phyloP scores from a whole-genome alignment of 2,113 vertebrate genomes.

The Steatornis caripensis region DNA sequence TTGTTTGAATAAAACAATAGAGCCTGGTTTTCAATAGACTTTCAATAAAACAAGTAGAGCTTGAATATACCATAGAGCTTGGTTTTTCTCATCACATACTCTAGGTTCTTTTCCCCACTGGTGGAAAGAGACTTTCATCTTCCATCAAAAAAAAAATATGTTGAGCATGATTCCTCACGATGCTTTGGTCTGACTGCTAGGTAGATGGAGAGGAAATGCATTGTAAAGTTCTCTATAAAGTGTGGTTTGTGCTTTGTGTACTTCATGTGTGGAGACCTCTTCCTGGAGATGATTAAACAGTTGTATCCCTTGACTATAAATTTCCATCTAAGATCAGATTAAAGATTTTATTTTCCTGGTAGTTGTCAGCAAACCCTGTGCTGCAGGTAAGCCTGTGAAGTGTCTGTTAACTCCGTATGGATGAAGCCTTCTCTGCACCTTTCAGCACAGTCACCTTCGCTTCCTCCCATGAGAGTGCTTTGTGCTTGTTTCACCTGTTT shows the following conservation, averaged over 20 bases:
- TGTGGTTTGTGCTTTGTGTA: neutral
- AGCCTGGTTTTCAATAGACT: neutral
- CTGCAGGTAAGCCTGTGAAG: neutral
- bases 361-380: neutral
- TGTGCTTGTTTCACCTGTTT: fast-evolving
- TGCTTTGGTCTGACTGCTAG: neutral
- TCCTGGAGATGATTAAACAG: neutral
- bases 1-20: slow-evolving; percentile 21
- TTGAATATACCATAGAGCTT: neutral
- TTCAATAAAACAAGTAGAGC: neutral
- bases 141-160: neutral
- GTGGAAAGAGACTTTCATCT: neutral
- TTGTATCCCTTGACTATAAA: neutral
- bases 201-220: neutral
- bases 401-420: fast-evolving
- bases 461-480: neutral
- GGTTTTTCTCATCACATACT: neutral
- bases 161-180: neutral
- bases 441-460: neutral
- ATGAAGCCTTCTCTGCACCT: neutral
- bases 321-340: neutral
- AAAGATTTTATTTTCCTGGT: neutral
- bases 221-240: neutral
- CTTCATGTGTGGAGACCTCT: neutral
- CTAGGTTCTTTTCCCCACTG: neutral